phyloP scores from a whole-genome alignment of 37 sponge, comb jelly and placozoan species.

The Halichondria panicea region DNA sequence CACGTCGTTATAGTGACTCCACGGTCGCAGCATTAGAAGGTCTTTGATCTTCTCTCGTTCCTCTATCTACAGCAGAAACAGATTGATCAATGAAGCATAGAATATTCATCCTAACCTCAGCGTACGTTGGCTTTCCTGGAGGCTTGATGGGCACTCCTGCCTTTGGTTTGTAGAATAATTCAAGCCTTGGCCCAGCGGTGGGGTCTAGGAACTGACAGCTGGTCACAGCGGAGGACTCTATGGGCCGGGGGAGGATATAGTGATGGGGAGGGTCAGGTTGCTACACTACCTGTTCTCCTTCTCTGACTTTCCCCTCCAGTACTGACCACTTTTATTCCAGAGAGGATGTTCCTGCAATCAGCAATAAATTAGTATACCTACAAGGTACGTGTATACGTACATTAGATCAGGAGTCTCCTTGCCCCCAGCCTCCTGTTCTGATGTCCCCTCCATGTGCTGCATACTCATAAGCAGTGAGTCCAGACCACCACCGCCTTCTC shows the following conservation, averaged over 20 bases:
- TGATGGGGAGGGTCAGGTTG: too few species aligned
- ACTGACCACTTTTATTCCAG: too few species aligned
- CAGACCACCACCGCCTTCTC: neutral
- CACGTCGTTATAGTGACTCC: conserved; percentile 56
- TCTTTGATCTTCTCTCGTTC: neutral
- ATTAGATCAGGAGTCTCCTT: too few species aligned
- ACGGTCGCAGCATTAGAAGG: conserved; percentile 26
- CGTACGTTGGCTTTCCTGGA: conserved; percentile 3
- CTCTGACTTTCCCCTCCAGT: too few species aligned
- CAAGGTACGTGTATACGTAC: too few species aligned
- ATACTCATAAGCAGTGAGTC: neutral
- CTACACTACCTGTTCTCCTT: too few species aligned
- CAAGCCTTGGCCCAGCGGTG: conserved; percentile 5
- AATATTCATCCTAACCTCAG: conserved; percentile 14
- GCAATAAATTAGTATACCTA: too few species aligned
- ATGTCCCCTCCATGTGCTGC: neutral
- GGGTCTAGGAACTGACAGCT: conserved; percentile 10
- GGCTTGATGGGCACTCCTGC: conserved; percentile 5
- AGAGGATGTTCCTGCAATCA: too few species aligned
- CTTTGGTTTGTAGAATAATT: conserved; percentile 6
- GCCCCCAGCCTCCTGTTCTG: neutral
- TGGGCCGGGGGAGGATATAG: too few species aligned
- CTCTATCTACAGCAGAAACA: conserved; percentile 15
- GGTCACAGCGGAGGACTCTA: too few species aligned
- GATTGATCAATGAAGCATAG: neutral